Percentiles rank a stretch among this genome's conserved stretches.
These are phyloP conservation scores for Timema cristinae DNA, from an alignment of 2,888 invertebrate species.

Conservation along the genomic window DNA sequence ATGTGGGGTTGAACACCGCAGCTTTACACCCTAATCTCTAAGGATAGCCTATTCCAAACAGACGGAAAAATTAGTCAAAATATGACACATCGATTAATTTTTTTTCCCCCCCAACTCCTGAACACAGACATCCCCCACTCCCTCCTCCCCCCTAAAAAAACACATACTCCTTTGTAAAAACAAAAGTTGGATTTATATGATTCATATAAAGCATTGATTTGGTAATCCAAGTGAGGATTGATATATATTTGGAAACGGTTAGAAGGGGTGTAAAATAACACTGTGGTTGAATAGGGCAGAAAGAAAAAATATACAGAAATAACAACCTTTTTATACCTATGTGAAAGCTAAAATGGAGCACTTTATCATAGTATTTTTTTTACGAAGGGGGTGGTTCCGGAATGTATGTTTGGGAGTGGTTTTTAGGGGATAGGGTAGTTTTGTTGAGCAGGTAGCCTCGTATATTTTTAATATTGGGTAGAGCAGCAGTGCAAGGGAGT, in stretches of 20 bases:
- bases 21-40: too few species aligned
- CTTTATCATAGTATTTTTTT: conserved; percentile 14
- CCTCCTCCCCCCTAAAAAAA: too few species aligned
- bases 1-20: too few species aligned
- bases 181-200: conserved; percentile 4
- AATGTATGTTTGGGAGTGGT: conserved; percentile 5
- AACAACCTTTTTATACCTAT: too few species aligned
- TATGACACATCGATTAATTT: too few species aligned
- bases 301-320: not conserved
- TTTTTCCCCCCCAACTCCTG: too few species aligned
- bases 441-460: not conserved
- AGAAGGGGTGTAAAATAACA: not conserved
- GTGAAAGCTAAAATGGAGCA: conserved; percentile 15
- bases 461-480: not conserved
- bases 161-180: not conserved
- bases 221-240: conserved; percentile 16
- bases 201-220: conserved; percentile 16
- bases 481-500: not conserved
- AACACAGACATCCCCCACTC: too few species aligned
- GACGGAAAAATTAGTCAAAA: too few species aligned
- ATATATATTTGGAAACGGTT: conserved; percentile 5
- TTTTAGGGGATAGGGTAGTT: not conserved
- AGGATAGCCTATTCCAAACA: too few species aligned
- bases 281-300: not conserved
- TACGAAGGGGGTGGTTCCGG: not conserved